Evolutionary conservation across 1,140 invertebrate genomes (phyloP).

Genomic region (Berghia stephanieae): DNA sequence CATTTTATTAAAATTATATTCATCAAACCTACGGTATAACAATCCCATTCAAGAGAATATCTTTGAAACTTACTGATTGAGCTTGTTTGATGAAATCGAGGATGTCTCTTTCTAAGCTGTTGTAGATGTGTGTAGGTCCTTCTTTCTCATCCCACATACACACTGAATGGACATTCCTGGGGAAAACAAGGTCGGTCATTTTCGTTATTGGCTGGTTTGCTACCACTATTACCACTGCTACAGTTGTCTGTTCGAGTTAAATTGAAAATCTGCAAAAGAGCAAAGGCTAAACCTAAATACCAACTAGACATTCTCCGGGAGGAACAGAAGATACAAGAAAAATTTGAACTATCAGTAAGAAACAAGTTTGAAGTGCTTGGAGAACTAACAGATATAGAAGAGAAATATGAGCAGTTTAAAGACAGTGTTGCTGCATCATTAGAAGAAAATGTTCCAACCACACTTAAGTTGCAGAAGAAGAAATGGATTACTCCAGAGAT

Average conservation of each 20-base stretch:
- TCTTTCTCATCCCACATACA: slow-evolving; percentile 95
- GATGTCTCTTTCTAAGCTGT: slow-evolving; percentile 91
- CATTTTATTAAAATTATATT: too few species aligned
- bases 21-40: too few species aligned
- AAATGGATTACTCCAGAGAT: too few species aligned
- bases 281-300: not conserved
- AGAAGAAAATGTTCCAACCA: too few species aligned
- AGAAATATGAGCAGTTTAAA: too few species aligned
- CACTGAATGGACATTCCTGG: slow-evolving; percentile 84
- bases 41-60: too few species aligned
- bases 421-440: too few species aligned
- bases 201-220: not conserved
- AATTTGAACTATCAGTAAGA: not conserved
- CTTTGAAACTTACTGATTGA: slow-evolving; percentile 75
- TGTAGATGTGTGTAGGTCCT: slow-evolving; percentile 85
- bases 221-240: too few species aligned
- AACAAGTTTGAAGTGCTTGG: not conserved
- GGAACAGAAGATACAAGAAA: not conserved
- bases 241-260: not conserved
- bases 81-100: slow-evolving; percentile 94
- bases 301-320: not conserved
- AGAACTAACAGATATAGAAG: too few species aligned
- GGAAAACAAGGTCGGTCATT: slow-evolving; percentile 35
- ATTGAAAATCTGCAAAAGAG: not conserved
- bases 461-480: too few species aligned